A percentile compares a stretch with the other conserved stretches of the same genome.
These are phyloP conservation scores for Enteromius mattozi DNA, from an alignment of 2,797 vertebrate genomes.

Conservation along the genomic window DNA sequence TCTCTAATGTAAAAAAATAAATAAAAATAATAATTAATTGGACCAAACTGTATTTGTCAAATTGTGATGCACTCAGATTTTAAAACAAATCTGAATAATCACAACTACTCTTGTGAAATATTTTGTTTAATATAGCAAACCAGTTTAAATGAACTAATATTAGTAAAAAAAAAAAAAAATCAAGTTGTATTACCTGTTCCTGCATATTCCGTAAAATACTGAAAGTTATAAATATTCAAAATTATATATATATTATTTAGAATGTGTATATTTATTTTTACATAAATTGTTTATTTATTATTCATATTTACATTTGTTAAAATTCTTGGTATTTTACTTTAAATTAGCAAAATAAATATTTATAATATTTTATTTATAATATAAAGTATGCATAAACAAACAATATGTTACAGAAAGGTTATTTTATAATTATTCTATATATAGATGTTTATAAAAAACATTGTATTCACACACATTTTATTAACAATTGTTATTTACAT, in stretches of 20 bases:
- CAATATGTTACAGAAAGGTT: not conserved
- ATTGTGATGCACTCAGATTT: not conserved
- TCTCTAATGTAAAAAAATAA: constrained; percentile 79
- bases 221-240: not conserved
- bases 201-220: not conserved
- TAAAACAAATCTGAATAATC: not conserved
- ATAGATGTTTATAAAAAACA: not conserved
- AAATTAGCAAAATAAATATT: not conserved
- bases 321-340: not conserved
- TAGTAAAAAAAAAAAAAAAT: no score
- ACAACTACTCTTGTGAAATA: not conserved
- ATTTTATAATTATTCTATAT: not conserved
- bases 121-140: not conserved
- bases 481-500: not conserved
- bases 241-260: not conserved
- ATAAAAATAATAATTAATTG: not conserved
- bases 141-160: not conserved
- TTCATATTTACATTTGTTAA: not conserved
- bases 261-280: not conserved
- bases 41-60: not conserved
- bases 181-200: not conserved
- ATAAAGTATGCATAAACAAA: not conserved
- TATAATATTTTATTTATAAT: not conserved
- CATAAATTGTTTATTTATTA: not conserved
- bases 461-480: not conserved